Percentiles rank a stretch among this genome's conserved stretches.
Conservation (phyloP, 1,140 invertebrate genomes). For the Danaus melanippus region DNA sequence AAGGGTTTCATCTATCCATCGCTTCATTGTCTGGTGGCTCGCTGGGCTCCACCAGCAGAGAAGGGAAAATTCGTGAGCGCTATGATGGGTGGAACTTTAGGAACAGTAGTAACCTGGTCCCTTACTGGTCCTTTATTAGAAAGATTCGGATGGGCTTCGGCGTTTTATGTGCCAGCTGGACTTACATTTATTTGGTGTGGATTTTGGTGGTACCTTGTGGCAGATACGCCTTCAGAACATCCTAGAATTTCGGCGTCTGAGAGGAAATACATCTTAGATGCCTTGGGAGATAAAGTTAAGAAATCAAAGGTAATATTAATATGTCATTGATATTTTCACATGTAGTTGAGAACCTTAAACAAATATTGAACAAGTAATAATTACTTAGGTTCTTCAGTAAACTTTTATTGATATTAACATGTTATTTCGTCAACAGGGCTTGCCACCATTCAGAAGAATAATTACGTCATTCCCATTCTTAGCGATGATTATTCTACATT, state of each 20-base stretch:
- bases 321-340: slow-evolving; percentile 12
- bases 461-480: slow-evolving; percentile 78
- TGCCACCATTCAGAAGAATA: slow-evolving; percentile 74
- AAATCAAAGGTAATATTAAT: slow-evolving; percentile 48
- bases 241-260: slow-evolving; percentile 83
- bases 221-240: slow-evolving; percentile 82
- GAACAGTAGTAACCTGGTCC: slow-evolving; percentile 83
- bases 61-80: slow-evolving; percentile 84
- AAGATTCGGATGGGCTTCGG: slow-evolving; percentile 79
- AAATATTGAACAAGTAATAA: not conserved
- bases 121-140: slow-evolving; percentile 78
- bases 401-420: not conserved
- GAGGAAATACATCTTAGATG: slow-evolving; percentile 64
- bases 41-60: slow-evolving; percentile 83
- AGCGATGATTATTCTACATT: slow-evolving; percentile 78
- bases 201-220: slow-evolving; percentile 78
- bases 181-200: slow-evolving; percentile 75
- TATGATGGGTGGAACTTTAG: slow-evolving; percentile 83
- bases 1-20: slow-evolving; percentile 82
- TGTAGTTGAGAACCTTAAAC: not conserved
- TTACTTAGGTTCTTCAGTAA: not conserved
- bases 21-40: slow-evolving; percentile 79
- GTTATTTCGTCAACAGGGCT: slow-evolving; percentile 40
- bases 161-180: slow-evolving; percentile 80
- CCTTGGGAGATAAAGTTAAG: slow-evolving; percentile 56